Conservation (phyloP, 2,113 vertebrate species). For the Haemorhous mexicanus region DNA sequence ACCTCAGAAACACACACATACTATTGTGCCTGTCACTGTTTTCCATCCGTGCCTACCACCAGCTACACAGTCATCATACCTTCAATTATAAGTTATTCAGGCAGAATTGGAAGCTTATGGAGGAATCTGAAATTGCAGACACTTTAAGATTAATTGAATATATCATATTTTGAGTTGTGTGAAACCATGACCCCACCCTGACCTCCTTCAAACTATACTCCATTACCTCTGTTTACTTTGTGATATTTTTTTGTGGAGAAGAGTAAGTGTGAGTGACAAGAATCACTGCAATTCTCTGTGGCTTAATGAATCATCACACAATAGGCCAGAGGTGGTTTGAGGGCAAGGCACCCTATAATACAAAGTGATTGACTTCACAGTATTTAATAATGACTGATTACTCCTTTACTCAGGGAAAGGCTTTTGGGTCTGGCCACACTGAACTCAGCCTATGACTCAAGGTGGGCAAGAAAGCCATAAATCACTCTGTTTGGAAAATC, state of each 20-base stretch:
- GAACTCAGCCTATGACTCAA: neutral
- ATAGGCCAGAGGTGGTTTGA: slow-evolving; percentile 28
- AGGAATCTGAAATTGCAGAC: slow-evolving; percentile 2
- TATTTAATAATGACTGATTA: slow-evolving; percentile 18
- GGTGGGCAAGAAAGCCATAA: neutral
- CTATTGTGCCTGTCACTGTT: neutral
- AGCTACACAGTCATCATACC: neutral
- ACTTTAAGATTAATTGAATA: neutral
- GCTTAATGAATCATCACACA: slow-evolving; percentile 36
- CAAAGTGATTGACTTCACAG: slow-evolving; percentile 20
- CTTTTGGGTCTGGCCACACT: neutral
- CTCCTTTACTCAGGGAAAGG: neutral
- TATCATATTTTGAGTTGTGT: neutral
- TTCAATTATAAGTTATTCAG: neutral
- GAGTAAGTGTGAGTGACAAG: slow-evolving; percentile 9
- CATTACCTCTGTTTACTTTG: neutral
- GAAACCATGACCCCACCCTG: neutral
- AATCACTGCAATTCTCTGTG: slow-evolving; percentile 15
- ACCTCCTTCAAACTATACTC: neutral
- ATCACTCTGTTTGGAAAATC: neutral
- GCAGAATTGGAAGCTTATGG: slow-evolving; percentile 1
- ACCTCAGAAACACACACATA: neutral
- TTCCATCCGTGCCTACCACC: neutral
- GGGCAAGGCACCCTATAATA: slow-evolving; percentile 9
- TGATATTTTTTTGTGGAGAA: neutral